Evolutionary conservation across 2,888 invertebrate genomes (phyloP), one percentile per base, ranked within the genome.

Genomic region (Cylindroiulus punctatus): DNA sequence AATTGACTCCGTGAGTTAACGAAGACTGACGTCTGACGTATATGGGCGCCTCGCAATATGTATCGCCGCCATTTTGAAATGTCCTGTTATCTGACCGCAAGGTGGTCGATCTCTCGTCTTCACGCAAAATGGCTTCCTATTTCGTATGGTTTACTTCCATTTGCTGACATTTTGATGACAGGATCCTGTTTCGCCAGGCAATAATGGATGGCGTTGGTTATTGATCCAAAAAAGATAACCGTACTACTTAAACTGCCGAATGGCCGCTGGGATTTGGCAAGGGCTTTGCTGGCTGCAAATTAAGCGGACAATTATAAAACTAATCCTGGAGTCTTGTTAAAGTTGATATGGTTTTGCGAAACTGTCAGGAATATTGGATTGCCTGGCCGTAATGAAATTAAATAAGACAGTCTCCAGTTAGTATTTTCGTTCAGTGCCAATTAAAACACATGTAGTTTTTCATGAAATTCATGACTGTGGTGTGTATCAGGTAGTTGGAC

Each of bases 1-100:
- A 57, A 57, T n/a, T 57, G 52, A 57, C 52, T 57, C n/a, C 0
- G 12, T n/a, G 52, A 19, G 17, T 57, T 57, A 57, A 57, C 52
- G 52, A 57, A 57, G 52, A 57, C 52, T 57, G 52, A 17, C 52
- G n/a, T 57, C 2, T 1, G 52, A 2, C 36, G 3, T 36, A 36
- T 36, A n/a, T 3, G 5, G 1, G 52, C 1, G n/a, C 52, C 52
- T 5, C 52, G 7, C 3, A 36, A 36, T n/a, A 2, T 57, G 52
- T 12, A 52, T 14, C 17, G 47, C 52, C 3, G n/a, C 52, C 52
- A 17, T 57, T 57, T 57, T 57, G 47, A 57, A 57, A 57, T 57
- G 52, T 57, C n/a, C 52, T 57, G 52, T 57, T n/a, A 57, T 57
- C 52, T 57, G 52, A 57, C 52, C 52, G 52, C 52, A 57, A 57